Base-by-base conservation (phyloP, 2,888 invertebrate species). In the Charanyca ferruginea region DNA sequence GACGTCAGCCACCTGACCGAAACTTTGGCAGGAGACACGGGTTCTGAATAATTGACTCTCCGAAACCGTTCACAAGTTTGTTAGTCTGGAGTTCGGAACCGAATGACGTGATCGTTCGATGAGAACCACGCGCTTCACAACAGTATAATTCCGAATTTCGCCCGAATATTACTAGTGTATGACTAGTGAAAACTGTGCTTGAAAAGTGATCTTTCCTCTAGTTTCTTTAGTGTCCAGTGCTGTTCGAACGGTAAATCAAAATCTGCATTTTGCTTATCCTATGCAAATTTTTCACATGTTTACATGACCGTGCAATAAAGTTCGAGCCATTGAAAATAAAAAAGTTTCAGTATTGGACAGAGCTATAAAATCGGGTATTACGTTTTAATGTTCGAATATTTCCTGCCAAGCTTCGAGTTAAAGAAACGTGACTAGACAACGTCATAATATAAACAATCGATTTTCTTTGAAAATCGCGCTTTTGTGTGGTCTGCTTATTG, bases 1-100 rank as follows among this genome's bases (percentile, higher is more conserved):
- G 95, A 95, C 95, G 95, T 94, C 88, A 93, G 90, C 85, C 90
- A 92, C 91, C 91, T 94, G 90, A 83, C 91, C 84, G 93, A 94
- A 94, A 90, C 89, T 94, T 95, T 95, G 95, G 95, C 95, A 95
- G 92, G 92, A 89, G 92, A 93, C 91, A 90, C 93, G 90, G 86
- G 87, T 89, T 90, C 91, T 89, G 88, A 92, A 92, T 93, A 93
- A 93, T 93, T 91, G 93, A 90, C 89, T 91, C 91, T 91, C 92
- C 87, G 86, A 90, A 92, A 90, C 87, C 89, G 92, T 90, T 90
- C 89, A 89, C 85, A 89, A 90, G 85, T 92, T 91, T 88, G 89
- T 92, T 92, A 94, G 94, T 94, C 94, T 94, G 94, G 93, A 94
- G 90, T 88, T 88, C 87, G 90, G 88, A 86, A 89, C 87, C 84